A percentile compares a stretch with the other conserved stretches of the same genome.
Conservation (phyloP, 2,113 vertebrate genomes). For the Sporophila hypoxantha region DNA sequence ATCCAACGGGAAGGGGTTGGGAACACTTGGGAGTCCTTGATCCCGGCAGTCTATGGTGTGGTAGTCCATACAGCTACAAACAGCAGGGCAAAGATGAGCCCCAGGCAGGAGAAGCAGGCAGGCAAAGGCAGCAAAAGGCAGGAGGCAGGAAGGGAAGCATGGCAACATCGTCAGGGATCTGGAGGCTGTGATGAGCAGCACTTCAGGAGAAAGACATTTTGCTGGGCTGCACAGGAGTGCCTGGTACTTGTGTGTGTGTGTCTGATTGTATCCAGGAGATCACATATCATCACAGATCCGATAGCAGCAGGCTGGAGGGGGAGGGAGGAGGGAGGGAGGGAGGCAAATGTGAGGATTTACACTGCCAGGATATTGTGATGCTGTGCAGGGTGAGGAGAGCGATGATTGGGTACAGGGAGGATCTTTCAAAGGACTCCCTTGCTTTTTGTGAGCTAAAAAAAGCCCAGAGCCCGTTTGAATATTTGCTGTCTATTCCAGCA, state of each 20-base stretch:
- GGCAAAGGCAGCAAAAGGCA: constrained; percentile 54
- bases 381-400: neutral
- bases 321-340: constrained; percentile 39
- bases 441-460: constrained; percentile 51
- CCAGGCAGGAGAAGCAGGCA: constrained; percentile 51
- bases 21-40: constrained; percentile 84
- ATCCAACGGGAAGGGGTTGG: constrained; percentile 88
- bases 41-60: constrained; percentile 89
- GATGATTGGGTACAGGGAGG: constrained; percentile 4
- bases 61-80: constrained; percentile 84
- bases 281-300: constrained; percentile 79
- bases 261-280: constrained; percentile 71
- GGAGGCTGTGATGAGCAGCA: constrained; percentile 35
- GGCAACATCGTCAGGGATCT: constrained; percentile 72
- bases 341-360: constrained; percentile 54
- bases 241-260: constrained; percentile 40
- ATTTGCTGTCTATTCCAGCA: constrained; percentile 15
- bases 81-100: constrained; percentile 78
- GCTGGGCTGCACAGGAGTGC: constrained; percentile 29
- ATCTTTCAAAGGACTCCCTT: constrained; percentile 41
- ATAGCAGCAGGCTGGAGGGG: constrained; percentile 69
- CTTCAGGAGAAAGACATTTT: constrained; percentile 62
- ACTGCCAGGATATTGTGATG: constrained; percentile 30
- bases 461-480: neutral
- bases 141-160: constrained; percentile 56